Base-by-base conservation (phyloP, 2,113 vertebrate species). In the Ondatra zibethicus region DNA sequence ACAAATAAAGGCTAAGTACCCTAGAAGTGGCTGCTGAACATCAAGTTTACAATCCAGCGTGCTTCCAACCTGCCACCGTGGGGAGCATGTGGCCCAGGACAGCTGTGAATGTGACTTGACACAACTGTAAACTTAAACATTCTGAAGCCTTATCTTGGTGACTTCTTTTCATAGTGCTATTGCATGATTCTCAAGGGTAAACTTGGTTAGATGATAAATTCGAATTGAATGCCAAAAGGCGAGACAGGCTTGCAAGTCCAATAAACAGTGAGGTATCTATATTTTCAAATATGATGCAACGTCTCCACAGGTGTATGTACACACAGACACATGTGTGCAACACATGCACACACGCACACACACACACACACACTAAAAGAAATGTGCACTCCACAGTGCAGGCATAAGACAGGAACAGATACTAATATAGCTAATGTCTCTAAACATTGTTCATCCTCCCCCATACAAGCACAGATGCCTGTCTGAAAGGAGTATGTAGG, bases 391-490 rank as follows among this genome's bases (percentile, higher is more conserved):
- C 27, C 58, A 84, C n/a, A 66, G 45, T 66, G 84, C 84, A 87
- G 0, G 19, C 16, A 36, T 1, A 50, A 68, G 42, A 47, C 5
- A 47, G 65, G 33, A 88, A 88, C 14, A 9, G 16, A 61, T 72
- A 68, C 23, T 87, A 50, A 61, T 42, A 33, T 21, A 52, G 31
- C 70, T 58, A 29, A 63, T 61, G 45, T 7, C 47, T 45, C 1
- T 29, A 25, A 16, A 23, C 12, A 19, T 66, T 7, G 63, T 4
- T 17, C 23, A 14, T 23, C 7, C 58, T 72, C 39, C 7, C 47
- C 3, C 29, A 19, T 1, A 14, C 16, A 73, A 42, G 70, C 16
- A 42, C 2, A 70, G 3, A 39, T 0, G 0, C 21, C 19, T 14
- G 33, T 84, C 45, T 68, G 7, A 33, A 77, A 85, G 73, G 50